Conservation (phyloP, 2,888 invertebrate species). For the Aphrophora alni region DNA sequence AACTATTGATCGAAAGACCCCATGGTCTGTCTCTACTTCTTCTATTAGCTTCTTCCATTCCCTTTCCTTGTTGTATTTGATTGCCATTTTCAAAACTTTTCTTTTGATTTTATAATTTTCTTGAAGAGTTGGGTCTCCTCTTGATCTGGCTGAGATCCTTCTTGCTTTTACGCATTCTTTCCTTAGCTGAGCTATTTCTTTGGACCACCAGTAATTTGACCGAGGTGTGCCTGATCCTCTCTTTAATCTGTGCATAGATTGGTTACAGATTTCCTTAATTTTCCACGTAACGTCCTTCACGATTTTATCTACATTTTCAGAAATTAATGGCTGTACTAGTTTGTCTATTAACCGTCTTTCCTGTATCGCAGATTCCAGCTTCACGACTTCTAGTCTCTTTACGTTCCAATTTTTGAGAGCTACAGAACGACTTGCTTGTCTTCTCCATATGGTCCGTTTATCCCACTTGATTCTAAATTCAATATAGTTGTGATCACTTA, state of each 20-base stretch:
- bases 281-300: background rate
- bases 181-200: background rate
- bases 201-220: background rate
- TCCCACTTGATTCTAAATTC: background rate
- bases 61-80: background rate
- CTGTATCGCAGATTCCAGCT: background rate
- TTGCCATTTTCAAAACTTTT: background rate
- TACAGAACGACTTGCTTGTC: background rate
- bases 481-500: constrained; percentile 13
- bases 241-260: background rate
- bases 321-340: background rate
- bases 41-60: background rate
- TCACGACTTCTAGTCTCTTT: background rate
- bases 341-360: background rate
- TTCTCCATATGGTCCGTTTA: no score
- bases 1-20: background rate
- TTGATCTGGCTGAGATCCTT: background rate
- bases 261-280: background rate
- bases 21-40: background rate
- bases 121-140: background rate
- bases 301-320: background rate
- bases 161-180: background rate
- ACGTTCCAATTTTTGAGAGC: background rate
- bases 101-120: background rate
- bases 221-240: background rate